Base-by-base conservation (phyloP, 2,113 vertebrate species). In the Fulica atra region DNA sequence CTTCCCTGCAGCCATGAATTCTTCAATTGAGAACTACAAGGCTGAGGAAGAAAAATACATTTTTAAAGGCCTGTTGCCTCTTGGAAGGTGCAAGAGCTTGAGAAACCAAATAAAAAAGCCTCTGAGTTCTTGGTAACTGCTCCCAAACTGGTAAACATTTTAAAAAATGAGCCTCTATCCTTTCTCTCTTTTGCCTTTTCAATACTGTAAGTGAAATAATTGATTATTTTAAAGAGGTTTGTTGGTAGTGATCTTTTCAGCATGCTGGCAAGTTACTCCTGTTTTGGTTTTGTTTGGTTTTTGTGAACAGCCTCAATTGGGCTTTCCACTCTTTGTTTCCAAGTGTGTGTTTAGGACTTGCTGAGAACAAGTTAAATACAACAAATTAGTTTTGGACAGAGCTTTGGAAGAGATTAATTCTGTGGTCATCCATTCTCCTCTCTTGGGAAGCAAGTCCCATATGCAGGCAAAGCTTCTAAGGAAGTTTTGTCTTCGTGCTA, bases 291-390 rank as follows among this genome's bases (percentile, higher is more conserved):
- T 54, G 29, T 60, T 93, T 89, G 42, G 0, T 12, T 84, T 89
- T 90, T 74, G 33, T 78, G 15, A 84, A 72, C 7, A 57, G 12
- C 40, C 81, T 7, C 33, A 44, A 13, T 16, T 78, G 72, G 16
- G 19, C 70, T 96, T 94, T 96, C 64, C 63, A 93, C 82, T 90
- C 68, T 90, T 90, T 92, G 90, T 93, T 92, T 95, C 51, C 4
- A 1, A 88, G 48, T 31, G 25, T 72, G 38, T 89, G 44, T 84
- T 91, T 84, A 91, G 89, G 61, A 91, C 68, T 92, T 92, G 74
- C 54, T 96, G 93, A 96, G 95, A 92, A 95, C 5, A 89, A 96
- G 59, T 77, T 82, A 88, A 95, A 91, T 36, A 66, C 87, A 95
- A 92, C 59, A 91, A 96, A 95, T 79, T 63, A 92, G 70, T 60